A percentile compares a stretch with the other conserved stretches of the same genome.
phyloP scores from a whole-genome alignment of 2,888 invertebrate genomes.

The Glomeris marginata region DNA sequence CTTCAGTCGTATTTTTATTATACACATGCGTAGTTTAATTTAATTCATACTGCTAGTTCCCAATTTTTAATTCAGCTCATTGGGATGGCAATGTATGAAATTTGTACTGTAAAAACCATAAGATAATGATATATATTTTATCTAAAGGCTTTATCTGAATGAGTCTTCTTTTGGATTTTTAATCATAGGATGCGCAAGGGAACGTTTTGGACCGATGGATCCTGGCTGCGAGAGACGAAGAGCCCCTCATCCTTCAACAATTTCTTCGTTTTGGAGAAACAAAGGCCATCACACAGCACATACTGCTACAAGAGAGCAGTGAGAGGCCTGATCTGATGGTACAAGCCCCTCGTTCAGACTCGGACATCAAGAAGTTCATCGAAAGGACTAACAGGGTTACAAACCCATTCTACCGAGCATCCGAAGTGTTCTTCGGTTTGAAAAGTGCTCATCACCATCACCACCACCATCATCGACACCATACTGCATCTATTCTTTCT shows the following conservation, averaged over 20 bases:
- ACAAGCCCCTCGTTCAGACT: conserved; percentile 29
- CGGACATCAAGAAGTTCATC: conserved; percentile 40
- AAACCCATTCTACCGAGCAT: conserved; percentile 16
- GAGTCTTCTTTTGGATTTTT: conserved; percentile 28
- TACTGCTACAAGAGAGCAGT: conserved; percentile 31
- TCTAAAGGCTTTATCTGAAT: no score
- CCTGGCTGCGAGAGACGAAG: conserved; percentile 72
- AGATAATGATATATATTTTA: no score
- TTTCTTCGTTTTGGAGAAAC: conserved; percentile 82
- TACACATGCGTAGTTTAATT: no score
- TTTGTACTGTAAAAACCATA: no score
- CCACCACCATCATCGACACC: conserved; percentile 19
- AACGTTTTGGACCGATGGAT: conserved; percentile 76
- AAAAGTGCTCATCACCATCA: conserved; percentile 20
- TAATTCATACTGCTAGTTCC: no score
- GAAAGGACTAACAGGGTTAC: conserved; percentile 32
- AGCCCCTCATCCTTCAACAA: conserved; percentile 79
- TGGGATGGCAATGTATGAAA: no score
- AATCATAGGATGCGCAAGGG: conserved; percentile 58
- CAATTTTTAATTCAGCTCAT: no score
- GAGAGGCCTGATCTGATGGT: conserved; percentile 20
- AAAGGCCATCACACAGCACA: conserved; percentile 58
- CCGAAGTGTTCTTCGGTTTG: conserved; percentile 13
- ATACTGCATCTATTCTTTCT: conserved; percentile 9
- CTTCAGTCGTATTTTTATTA: no score